Conservation (phyloP, 2,888 invertebrate species). For the Branchellion lobata region DNA sequence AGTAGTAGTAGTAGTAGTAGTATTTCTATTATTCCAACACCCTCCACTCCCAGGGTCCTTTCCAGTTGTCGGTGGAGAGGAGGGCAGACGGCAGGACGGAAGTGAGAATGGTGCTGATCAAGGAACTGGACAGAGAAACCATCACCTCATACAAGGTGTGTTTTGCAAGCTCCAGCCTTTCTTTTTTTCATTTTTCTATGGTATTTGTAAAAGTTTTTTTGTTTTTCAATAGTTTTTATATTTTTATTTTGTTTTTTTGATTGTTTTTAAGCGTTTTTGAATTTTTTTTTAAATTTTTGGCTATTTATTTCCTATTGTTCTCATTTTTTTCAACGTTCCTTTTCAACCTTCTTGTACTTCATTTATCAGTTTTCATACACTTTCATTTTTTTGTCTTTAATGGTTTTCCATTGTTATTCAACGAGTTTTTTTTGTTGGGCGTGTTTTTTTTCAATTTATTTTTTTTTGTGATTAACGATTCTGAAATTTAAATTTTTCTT, state of each 20-base stretch:
- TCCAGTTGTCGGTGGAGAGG: constrained; percentile 44
- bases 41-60: not conserved
- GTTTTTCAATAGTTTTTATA: constrained; percentile 3
- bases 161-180: too few relatives aligned
- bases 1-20: constrained; percentile 8
- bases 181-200: not conserved
- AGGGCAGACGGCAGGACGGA: constrained; percentile 50
- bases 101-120: constrained; percentile 48
- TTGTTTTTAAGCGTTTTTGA: not conserved
- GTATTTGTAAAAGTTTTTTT: not conserved
- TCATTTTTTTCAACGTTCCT: too few relatives aligned
- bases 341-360: too few relatives aligned
- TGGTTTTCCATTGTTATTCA: too few relatives aligned
- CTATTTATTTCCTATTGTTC: too few relatives aligned
- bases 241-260: not conserved
- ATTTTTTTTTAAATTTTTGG: not conserved
- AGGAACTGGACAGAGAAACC: constrained; percentile 50
- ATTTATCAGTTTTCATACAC: too few relatives aligned
- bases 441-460: too few relatives aligned
- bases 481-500: too few relatives aligned
- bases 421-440: too few relatives aligned
- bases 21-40: not conserved
- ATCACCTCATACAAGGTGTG: constrained; percentile 48
- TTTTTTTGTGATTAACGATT: too few relatives aligned
- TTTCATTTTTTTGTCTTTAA: too few relatives aligned